These are phyloP conservation scores for Rhagonycha lutea DNA, from an alignment of 2,888 invertebrate species.

Conservation along the genomic window DNA sequence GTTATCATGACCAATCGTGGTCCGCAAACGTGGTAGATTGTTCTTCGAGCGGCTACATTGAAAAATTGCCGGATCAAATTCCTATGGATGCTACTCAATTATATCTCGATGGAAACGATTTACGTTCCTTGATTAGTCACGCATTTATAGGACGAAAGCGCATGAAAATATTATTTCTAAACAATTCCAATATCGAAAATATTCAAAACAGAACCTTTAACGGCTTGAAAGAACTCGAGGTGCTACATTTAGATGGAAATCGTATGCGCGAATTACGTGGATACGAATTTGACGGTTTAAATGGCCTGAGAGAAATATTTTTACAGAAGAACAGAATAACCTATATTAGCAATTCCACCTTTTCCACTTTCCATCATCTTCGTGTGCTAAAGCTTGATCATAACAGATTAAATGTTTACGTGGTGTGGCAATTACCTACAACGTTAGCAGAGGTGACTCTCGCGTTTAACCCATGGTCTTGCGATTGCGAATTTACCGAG, in stretches of 20 bases:
- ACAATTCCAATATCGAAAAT: constrained; percentile 76
- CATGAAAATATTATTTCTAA: constrained; percentile 74
- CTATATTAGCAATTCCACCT: constrained; percentile 72
- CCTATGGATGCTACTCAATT: constrained; percentile 92
- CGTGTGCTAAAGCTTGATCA: constrained; percentile 71
- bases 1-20: constrained; percentile 88
- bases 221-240: constrained; percentile 76
- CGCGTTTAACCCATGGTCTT: constrained; percentile 79
- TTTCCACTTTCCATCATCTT: constrained; percentile 67
- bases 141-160: constrained; percentile 85
- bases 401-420: constrained; percentile 70
- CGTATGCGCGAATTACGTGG: constrained; percentile 71
- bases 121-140: constrained; percentile 76
- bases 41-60: constrained; percentile 70
- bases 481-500: constrained; percentile 80
- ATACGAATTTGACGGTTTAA: constrained; percentile 80
- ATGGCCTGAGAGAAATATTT: constrained; percentile 71
- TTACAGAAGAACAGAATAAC: constrained; percentile 76
- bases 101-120: constrained; percentile 82
- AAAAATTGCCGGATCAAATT: constrained; percentile 76
- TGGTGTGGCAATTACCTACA: constrained; percentile 73
- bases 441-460: constrained; percentile 68
- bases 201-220: constrained; percentile 85
- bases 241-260: constrained; percentile 77
- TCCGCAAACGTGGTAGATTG: constrained; percentile 86